Base-by-base conservation (phyloP, 2,113 vertebrate species). In the Fulica atra region DNA sequence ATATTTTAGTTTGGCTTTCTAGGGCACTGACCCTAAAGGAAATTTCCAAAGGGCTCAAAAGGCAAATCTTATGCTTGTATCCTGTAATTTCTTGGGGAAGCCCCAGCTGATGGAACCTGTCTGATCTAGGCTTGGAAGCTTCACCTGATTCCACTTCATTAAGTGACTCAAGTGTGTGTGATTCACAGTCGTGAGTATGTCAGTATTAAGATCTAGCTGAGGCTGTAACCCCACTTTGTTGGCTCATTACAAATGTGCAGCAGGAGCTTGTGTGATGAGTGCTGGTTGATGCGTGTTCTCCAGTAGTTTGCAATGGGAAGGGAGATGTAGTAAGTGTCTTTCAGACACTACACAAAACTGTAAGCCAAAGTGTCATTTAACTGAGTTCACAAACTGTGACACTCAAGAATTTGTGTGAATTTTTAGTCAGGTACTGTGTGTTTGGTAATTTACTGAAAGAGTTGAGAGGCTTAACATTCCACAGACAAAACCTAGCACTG, bases 31-130 rank as follows among this genome's bases (percentile, higher is more conserved):
- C 23, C 29, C 9, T 6, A 46, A 78, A 65, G 53, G 17, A 64
- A 38, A 50, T 50, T 66, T 54, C 35, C 14, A n/a, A 0, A 18
- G 8, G 17, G 11, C 2, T 54, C 21, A 17, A 81, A 31, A 51
- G 35, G 24, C 13, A 17, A 9, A 26, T 60, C 38, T 53, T 73
- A 28, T 38, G 53, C 26, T 63, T 7, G 1, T 15, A 17, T 33
- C 11, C 20, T 72, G 35, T 26, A 28, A 24, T 40, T 72, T 81
- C 42, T 77, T 69, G 48, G 54, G 65, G 50, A 36, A 48, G 35
- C 31, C 42, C 13, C 29, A 17, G 0, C 16, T 0, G 0, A 5
- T 35, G 15, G 40, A 35, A 20, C 9, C 25, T 61, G 7, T 21
- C 36, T 63, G 28, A 33, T 28, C 10, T 17, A 59, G 57, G 61